These are phyloP conservation scores for Ametastegia equiseti DNA, from an alignment of 2,888 invertebrate genomes.

Conservation along the genomic window DNA sequence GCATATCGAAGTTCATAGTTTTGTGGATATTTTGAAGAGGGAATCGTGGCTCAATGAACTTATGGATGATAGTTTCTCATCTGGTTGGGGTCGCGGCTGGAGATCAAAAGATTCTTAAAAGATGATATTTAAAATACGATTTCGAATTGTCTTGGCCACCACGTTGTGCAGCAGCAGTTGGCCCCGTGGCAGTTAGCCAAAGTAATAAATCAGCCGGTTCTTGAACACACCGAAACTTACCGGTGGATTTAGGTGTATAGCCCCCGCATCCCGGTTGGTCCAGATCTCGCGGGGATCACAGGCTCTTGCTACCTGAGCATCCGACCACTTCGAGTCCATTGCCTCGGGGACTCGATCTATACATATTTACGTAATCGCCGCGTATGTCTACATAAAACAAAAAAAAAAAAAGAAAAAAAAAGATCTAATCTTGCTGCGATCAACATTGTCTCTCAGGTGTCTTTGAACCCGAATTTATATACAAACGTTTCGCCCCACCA, in stretches of 20 bases:
- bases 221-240: conserved; percentile 25
- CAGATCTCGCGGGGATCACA: too few relatives aligned
- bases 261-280: not conserved
- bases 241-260: not conserved
- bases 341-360: conserved; percentile 11
- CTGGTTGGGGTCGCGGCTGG: not conserved
- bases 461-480: not conserved
- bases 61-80: not conserved
- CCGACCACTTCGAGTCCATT: conserved; percentile 6
- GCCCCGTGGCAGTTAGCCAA: conserved; percentile 38
- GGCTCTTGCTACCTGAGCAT: conserved; percentile 11
- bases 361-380: conserved; percentile 23
- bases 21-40: too few relatives aligned
- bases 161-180: not conserved
- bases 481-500: not conserved
- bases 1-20: too few relatives aligned
- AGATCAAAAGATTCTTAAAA: conserved; percentile 28
- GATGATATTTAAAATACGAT: conserved; percentile 37
- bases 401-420: too few relatives aligned
- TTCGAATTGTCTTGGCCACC: conserved; percentile 6
- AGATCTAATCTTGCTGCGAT: not conserved
- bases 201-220: conserved; percentile 43
- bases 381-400: not conserved
- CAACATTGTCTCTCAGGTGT: not conserved
- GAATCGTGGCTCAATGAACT: not conserved